Percentiles rank a stretch among this genome's conserved stretches.
Evolutionary conservation across 2,888 invertebrate genomes (phyloP).

Genomic region (Lasioglossum vierecki): DNA sequence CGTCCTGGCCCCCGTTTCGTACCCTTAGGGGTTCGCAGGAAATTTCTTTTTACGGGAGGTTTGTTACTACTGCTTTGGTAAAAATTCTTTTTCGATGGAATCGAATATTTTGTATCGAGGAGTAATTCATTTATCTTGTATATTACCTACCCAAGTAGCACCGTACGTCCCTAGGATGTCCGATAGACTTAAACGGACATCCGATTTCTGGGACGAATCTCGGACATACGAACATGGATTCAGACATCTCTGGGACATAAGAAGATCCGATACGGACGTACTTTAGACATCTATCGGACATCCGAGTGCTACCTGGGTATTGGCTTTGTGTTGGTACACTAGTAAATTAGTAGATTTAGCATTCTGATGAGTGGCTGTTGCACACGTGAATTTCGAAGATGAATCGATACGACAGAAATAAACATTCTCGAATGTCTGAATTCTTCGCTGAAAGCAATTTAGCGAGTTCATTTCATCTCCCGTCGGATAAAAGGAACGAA

Average conservation of each 20-base stretch:
- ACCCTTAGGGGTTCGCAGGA: not conserved
- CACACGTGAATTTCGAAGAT: too few relatives aligned
- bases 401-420: not conserved
- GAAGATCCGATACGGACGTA: too few relatives aligned
- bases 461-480: not conserved
- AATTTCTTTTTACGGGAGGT: not conserved
- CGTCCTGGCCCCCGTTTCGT: not conserved
- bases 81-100: not conserved
- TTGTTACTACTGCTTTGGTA: not conserved
- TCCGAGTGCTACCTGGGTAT: too few relatives aligned
- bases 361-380: not conserved
- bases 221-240: too few relatives aligned
- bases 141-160: too few relatives aligned
- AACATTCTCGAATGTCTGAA: constrained; percentile 11
- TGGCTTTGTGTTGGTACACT: too few relatives aligned
- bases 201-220: too few relatives aligned
- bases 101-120: not conserved
- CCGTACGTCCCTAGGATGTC: too few relatives aligned
- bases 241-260: too few relatives aligned
- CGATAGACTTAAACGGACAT: too few relatives aligned
- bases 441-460: constrained; percentile 16
- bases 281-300: too few relatives aligned
- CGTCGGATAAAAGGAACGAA: constrained; percentile 24
- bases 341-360: not conserved
- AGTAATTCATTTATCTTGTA: not conserved